Base-by-base conservation (phyloP, 2,113 vertebrate species). In the Campylorhamphus procurvoides region DNA sequence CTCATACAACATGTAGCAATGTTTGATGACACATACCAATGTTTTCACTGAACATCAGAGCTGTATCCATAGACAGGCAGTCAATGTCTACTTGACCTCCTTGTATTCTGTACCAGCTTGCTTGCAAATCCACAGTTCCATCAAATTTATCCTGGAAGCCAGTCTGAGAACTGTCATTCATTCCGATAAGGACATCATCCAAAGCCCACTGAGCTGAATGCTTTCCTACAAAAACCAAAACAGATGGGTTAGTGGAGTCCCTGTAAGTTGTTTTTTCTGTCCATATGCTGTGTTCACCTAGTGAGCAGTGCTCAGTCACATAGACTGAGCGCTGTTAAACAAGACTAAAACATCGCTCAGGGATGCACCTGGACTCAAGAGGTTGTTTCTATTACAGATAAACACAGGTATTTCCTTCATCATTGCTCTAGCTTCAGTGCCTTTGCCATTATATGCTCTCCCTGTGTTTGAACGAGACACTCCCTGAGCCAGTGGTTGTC, bases 101-200 rank as follows among this genome's bases (percentile, higher is more conserved):
- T 97, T 99, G 99, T 81, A 99, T 98, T 78, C 99, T 98, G 97
- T 99, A 99, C 99, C 99, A 99, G 97, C 98, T 99, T 97, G 98
- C 98, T 93, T 99, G 98, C 94, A 99, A 97, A 75, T 99, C 98
- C 63, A 98, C 97, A 13, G 98, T 98, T 80, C 98, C 99, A 84
- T 99, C 99, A 87, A 99, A 99, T 98, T 99, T 99, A 96, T 99
- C 99, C 58, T 99, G 99, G 96, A 99, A 99, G 71, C 99, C 99
- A 33, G 98, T 98, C 91, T 99, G 98, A 93, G 99, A 99, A 97
- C 99, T 99, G 98, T 99, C 99, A 62, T 99, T 99, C 99, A 99
- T 99, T 52, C 99, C 99, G 73, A 99, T 98, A 58, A 99, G 98
- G 64, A 99, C 97, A 87, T 99, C 99, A 7, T 99, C 99, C 94